phyloP scores from a whole-genome alignment of 2,113 vertebrate species.

The Vombatus ursinus region DNA sequence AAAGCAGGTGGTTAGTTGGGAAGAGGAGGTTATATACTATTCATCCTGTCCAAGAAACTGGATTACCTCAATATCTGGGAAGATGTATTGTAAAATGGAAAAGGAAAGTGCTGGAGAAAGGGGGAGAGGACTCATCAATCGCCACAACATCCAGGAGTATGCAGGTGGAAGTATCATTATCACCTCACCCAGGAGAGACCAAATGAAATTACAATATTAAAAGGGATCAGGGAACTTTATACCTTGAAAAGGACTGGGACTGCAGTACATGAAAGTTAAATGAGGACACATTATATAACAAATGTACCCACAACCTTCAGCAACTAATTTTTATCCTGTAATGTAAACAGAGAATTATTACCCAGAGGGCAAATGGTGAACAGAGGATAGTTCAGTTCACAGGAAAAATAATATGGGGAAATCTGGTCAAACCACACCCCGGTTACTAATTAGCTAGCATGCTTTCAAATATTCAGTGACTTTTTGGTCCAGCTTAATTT shows the following conservation, averaged over 20 bases:
- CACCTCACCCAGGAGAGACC: not conserved
- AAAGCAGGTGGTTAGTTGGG: not conserved
- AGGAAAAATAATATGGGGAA: conserved; percentile 38
- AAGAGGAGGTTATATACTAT: not conserved
- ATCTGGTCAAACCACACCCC: conserved; percentile 50
- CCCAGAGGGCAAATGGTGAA: conserved; percentile 49
- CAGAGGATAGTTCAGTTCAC: conserved; percentile 53
- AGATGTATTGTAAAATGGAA: not conserved
- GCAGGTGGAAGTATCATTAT: conserved; percentile 20
- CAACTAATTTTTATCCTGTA: conserved; percentile 50
- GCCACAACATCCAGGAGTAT: not conserved
- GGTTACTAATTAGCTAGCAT: conserved; percentile 54
- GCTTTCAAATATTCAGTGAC: not conserved
- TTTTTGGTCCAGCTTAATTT: conserved; percentile 56
- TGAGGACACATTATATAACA: conserved; percentile 57
- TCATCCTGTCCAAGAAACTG: conserved; percentile 4
- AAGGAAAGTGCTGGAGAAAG: not conserved
- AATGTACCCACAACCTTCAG: conserved; percentile 57
- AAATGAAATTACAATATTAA: conserved; percentile 50
- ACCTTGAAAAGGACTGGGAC: conserved; percentile 46
- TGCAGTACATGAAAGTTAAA: conserved; percentile 61
- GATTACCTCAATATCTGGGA: not conserved
- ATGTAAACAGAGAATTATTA: conserved; percentile 66
- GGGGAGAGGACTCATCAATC: not conserved
- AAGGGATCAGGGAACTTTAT: conserved; percentile 57